A percentile compares a stretch with the other conserved stretches of the same genome.
Evolutionary conservation across 2,113 vertebrate genomes (phyloP).

Genomic region (Zosterops hypoxanthus): DNA sequence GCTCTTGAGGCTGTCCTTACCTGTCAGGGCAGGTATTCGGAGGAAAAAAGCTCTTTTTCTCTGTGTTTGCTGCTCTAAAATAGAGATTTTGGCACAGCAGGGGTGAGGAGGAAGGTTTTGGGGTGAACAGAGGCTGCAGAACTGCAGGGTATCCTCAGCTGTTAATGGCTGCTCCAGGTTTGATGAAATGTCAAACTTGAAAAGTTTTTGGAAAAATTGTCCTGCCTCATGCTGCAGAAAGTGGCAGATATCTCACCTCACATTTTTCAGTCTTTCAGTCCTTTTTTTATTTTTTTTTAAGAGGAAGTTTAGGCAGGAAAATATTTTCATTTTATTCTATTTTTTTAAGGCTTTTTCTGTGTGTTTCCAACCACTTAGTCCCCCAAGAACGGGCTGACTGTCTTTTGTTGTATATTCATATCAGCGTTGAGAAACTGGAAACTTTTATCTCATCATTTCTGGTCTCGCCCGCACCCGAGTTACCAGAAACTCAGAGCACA

Average conservation of each 20-base stretch:
- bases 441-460: not conserved
- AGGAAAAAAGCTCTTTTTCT: not conserved
- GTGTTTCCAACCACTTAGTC: not conserved
- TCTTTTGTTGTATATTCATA: not conserved
- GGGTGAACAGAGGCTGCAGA: not conserved
- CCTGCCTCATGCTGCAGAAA: not conserved
- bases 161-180: not conserved
- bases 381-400: fast-evolving
- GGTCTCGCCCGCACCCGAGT: not conserved
- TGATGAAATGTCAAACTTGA: not conserved
- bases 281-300: not conserved
- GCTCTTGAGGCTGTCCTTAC: fast-evolving
- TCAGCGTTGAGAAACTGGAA: not conserved
- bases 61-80: not conserved
- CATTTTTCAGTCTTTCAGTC: not conserved
- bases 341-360: not conserved
- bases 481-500: not conserved
- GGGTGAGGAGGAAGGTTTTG: not conserved
- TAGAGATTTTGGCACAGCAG: not conserved
- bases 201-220: not conserved
- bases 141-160: not conserved
- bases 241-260: not conserved
- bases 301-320: not conserved
- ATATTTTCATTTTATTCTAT: not conserved
- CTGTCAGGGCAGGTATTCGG: fast-evolving